Base-by-base conservation (phyloP, 2,113 vertebrate genomes). In the Urocitellus parryii region DNA sequence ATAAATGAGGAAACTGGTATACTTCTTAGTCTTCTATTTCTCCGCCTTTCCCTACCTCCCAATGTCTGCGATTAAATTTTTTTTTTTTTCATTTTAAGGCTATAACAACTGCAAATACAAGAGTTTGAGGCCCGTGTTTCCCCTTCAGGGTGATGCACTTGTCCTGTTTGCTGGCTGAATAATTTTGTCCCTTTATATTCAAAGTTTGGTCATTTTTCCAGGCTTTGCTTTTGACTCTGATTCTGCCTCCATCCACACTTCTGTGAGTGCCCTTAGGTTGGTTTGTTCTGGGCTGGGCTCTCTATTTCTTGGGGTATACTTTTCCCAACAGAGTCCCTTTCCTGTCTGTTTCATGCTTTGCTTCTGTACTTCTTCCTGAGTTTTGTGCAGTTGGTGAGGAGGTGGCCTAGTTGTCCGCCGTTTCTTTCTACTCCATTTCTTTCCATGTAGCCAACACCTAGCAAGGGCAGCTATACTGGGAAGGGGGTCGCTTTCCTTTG, bases 41-140 rank as follows among this genome's bases (percentile, higher is more conserved):
- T 68, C 94, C 22, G 2, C 70, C n/a, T 63, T 78, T 61, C 16
- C 3, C 13, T 3, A 2, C 1, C 34, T 89, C 58, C 20, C n/a
- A 45, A 22, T 74, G 82, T 76, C 93, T 80, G 42, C 25, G 95
- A 65, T 42, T 42, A 42, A 42, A 42, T 73, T 92, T 77, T 92
- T 80, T 48, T 45, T 79, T 77, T 92, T 72, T 92, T 80, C 2
- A 53, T 72, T 18, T 68, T 89, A 90, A 67, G 37, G 12, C 82
- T 90, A 25, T 76, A 82, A 53, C 39, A 87, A 83, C 22, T 84
- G 48, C 5, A 16, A 74, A 32, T 20, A 9, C 25, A 32, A 25
- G 58, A 22, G 18, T 4, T 32, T 27, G 42, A 5, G 27, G 29
- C 20, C 42, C 74, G 0, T 16, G 48, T 17, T 32, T 48, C 39